phyloP scores from a whole-genome alignment of 2,113 vertebrate species.

The Crocuta crocuta region DNA sequence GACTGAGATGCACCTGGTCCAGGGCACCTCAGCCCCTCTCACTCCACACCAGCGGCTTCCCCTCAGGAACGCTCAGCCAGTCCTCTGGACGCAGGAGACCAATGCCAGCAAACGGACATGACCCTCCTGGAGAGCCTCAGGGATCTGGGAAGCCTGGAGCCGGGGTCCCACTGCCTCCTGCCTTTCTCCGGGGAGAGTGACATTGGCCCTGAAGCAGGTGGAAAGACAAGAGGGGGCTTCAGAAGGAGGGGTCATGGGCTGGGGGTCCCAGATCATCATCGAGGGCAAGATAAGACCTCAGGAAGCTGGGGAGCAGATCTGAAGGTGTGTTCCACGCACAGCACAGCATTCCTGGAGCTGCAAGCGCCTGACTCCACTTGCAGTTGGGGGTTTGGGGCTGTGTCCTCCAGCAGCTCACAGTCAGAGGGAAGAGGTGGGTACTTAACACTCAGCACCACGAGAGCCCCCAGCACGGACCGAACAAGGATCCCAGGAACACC shows the following conservation, averaged over 20 bases:
- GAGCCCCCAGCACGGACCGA: fast-evolving
- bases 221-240: neutral
- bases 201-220: neutral
- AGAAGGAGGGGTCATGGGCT: neutral
- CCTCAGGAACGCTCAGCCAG: neutral
- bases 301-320: neutral
- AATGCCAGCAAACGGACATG: neutral
- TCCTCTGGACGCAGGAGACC: too few relatives aligned
- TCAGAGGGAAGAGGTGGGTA: neutral
- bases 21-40: neutral
- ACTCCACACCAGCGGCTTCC: too few relatives aligned
- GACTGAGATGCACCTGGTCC: neutral
- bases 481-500: too few relatives aligned
- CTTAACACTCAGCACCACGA: fast-evolving
- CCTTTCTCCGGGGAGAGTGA: neutral
- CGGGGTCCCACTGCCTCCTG: neutral
- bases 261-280: too few relatives aligned
- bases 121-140: too few relatives aligned
- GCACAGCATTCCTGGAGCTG: neutral
- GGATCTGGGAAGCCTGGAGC: too few relatives aligned
- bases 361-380: too few relatives aligned
- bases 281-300: neutral
- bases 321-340: fast-evolving
- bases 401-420: neutral
- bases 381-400: too few relatives aligned